These are phyloP conservation scores for Carettochelys insculpta DNA, from an alignment of 2,113 vertebrate species.

Conservation along the genomic window DNA sequence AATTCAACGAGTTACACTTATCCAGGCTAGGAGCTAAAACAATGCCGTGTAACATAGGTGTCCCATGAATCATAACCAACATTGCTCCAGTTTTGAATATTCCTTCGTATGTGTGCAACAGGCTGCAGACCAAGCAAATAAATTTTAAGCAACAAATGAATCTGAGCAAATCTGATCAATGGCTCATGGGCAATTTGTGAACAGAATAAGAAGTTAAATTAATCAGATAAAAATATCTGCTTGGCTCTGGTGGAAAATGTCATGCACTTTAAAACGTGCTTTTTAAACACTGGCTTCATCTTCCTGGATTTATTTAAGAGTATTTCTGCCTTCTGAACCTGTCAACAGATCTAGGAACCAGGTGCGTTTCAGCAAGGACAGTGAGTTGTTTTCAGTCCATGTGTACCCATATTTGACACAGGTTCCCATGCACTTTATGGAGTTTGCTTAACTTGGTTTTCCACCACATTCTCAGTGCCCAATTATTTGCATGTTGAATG, in stretches of 20 bases:
- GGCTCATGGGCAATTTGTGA: conserved; percentile 37
- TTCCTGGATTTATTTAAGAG: conserved; percentile 42
- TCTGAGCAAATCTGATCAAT: conserved; percentile 57
- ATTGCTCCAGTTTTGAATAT: neutral
- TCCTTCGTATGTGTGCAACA: conserved; percentile 18
- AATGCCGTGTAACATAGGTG: neutral
- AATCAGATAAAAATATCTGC: conserved; percentile 70
- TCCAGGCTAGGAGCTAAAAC: neutral
- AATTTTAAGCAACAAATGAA: conserved; percentile 57
- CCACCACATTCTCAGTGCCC: neutral
- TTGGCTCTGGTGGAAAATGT: conserved; percentile 59
- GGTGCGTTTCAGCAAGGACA: neutral
- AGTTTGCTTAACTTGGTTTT: neutral
- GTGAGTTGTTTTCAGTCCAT: neutral
- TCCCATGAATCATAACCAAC: conserved; percentile 1
- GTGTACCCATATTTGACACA: neutral
- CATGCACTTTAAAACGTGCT: conserved; percentile 63
- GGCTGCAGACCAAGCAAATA: conserved; percentile 37
- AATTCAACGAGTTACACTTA: conserved; percentile 3
- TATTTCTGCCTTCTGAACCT: conserved; percentile 58
- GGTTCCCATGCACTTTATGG: fast-evolving
- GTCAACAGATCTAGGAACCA: conserved; percentile 26
- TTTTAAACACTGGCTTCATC: conserved; percentile 59
- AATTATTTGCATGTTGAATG: neutral
- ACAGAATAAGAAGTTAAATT: conserved; percentile 54